Conservation (phyloP, 2,113 vertebrate genomes). For the Dasyornis broadbenti region DNA sequence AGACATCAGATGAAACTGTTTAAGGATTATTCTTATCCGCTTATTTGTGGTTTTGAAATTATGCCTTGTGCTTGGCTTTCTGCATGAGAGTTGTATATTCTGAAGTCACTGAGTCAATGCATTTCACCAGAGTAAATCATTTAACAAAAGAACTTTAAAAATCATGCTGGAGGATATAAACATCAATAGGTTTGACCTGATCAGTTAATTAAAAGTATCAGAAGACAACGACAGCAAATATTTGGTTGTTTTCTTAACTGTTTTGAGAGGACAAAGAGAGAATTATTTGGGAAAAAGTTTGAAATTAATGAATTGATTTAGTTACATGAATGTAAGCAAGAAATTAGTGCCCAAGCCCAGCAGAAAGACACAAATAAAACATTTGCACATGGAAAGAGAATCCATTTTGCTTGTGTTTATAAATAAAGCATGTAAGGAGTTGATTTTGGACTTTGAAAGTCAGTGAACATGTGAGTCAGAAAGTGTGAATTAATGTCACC, state of each 20-base stretch:
- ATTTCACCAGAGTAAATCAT: neutral
- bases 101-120: neutral
- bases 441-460: neutral
- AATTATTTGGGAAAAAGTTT: neutral
- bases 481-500: neutral
- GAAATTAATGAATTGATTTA: neutral
- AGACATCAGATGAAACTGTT: neutral
- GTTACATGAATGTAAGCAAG: neutral
- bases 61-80: neutral
- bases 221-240: neutral
- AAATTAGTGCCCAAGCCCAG: neutral
- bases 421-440: neutral
- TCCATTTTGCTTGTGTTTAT: neutral
- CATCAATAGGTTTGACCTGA: neutral
- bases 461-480: neutral
- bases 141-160: neutral
- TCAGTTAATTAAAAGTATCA: neutral
- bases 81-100: neutral
- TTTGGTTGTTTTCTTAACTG: neutral
- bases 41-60: neutral
- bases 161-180: neutral
- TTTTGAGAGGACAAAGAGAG: neutral
- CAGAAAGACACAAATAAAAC: neutral
- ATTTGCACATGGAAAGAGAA: neutral
- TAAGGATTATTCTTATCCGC: neutral